Base-by-base conservation (phyloP, 2,888 invertebrate genomes). In the Polietes domitor region DNA sequence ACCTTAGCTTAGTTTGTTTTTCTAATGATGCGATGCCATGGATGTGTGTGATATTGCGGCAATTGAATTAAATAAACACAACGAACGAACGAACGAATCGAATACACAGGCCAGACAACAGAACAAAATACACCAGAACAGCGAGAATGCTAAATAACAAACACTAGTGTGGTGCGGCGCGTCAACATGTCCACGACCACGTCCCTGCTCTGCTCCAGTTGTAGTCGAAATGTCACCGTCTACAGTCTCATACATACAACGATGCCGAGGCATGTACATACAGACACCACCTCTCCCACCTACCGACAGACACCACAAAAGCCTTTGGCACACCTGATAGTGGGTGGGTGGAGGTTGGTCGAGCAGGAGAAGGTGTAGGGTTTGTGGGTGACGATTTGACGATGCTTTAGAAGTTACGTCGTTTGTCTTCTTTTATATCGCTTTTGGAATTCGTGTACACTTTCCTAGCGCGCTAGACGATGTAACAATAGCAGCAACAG, bases 51-150 rank as follows among this genome's bases (percentile, higher is more conserved):
- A 68, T 68, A 83, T 80, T 81, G 78, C 81, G 78, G 43, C 81
- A 84, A 81, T 81, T 81, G 76, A 81, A 81, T 81, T 81, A 84
- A 79, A 81, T 70, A 84, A 79, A 77, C 78, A 78, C 70, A 73
- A 53, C 72, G 24, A 68, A 24, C 68, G 41, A 21, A 9, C 37
- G 12, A 9, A 12, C 10, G 37, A 3, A 1, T 6, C 5, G 21
- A 41, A 15, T 24, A 37, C 5, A 28, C 10, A 41, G 28, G 28
- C 61, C 15, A 61, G 26, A 10, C 61, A 68, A 6, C 21, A 68
- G 15, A 68, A 41, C 10, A n/a, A 58, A 24, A 58, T 58, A 26
- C 58, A 58, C 26, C n/a, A 47, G 47, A 47, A 47, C n/a, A 7
- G 26, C 21, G 58, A 58, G 26, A 58, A 58, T 24, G 15, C 12